Conservation (phyloP, 1,140 invertebrate genomes). For the Diploscapter pachys region DNA sequence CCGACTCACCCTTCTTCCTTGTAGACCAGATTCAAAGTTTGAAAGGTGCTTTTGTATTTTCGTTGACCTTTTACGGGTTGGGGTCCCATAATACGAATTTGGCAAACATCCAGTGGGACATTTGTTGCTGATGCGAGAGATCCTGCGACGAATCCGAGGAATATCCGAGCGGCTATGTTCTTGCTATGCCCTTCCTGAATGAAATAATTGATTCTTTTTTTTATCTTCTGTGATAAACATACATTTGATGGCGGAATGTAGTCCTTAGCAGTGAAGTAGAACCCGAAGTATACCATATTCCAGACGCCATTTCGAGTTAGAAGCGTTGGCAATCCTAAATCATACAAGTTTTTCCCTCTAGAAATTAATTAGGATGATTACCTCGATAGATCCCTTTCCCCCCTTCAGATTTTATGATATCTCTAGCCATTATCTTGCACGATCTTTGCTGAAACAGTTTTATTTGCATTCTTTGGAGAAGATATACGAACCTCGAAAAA, state of each 20-base stretch:
- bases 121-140: too few relatives aligned
- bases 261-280: slow-evolving; percentile 83
- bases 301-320: slow-evolving; percentile 80
- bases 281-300: slow-evolving; percentile 88
- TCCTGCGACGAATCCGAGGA: slow-evolving; percentile 5
- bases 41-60: too few relatives aligned
- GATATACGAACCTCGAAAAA: not conserved
- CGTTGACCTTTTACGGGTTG: too few relatives aligned
- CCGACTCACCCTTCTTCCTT: too few relatives aligned
- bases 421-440: too few relatives aligned
- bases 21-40: too few relatives aligned
- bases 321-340: slow-evolving; percentile 70
- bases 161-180: slow-evolving; percentile 66
- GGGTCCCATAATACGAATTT: too few relatives aligned
- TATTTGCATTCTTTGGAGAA: slow-evolving; percentile 11
- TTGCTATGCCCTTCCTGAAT: slow-evolving; percentile 67
- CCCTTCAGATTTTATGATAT: too few relatives aligned
- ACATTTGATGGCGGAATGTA: slow-evolving; percentile 70
- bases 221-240: slow-evolving; percentile 38
- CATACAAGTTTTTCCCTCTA: not conserved
- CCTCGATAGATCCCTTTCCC: too few relatives aligned
- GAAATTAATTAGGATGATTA: too few relatives aligned
- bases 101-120: too few relatives aligned
- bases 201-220: slow-evolving; percentile 20
- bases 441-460: too few relatives aligned